Conservation (phyloP, 2,888 invertebrate species). For the Archips crataeganus region DNA sequence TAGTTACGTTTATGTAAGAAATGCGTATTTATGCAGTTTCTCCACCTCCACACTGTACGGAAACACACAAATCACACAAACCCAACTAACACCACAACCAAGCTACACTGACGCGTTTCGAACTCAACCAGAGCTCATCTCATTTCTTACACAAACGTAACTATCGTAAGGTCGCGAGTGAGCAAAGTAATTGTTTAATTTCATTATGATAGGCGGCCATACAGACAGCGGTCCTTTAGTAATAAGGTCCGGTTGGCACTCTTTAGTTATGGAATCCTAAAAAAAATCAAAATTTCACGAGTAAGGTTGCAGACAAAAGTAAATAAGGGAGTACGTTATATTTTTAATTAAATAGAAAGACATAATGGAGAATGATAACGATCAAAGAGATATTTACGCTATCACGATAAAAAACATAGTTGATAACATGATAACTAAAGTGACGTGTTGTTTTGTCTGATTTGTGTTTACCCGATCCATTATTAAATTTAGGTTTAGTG, state of each 20-base stretch:
- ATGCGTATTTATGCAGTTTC: too few relatives aligned
- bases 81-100: too few relatives aligned
- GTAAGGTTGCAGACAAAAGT: background rate
- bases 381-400: background rate
- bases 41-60: too few relatives aligned
- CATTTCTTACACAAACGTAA: too few relatives aligned
- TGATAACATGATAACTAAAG: background rate
- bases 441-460: slow-evolving; percentile 8
- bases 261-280: background rate
- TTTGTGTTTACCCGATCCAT: background rate
- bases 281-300: background rate
- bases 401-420: background rate
- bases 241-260: background rate
- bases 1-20: too few relatives aligned
- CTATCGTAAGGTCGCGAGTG: too few relatives aligned
- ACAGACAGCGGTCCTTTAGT: too few relatives aligned
- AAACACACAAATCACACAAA: too few relatives aligned
- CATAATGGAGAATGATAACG: slow-evolving; percentile 9
- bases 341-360: background rate
- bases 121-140: too few relatives aligned
- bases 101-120: too few relatives aligned
- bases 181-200: too few relatives aligned
- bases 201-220: too few relatives aligned
- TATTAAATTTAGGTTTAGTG: background rate
- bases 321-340: background rate